phyloP scores from a whole-genome alignment of 2,888 invertebrate species.

The Acanthacorydalis orientalis region DNA sequence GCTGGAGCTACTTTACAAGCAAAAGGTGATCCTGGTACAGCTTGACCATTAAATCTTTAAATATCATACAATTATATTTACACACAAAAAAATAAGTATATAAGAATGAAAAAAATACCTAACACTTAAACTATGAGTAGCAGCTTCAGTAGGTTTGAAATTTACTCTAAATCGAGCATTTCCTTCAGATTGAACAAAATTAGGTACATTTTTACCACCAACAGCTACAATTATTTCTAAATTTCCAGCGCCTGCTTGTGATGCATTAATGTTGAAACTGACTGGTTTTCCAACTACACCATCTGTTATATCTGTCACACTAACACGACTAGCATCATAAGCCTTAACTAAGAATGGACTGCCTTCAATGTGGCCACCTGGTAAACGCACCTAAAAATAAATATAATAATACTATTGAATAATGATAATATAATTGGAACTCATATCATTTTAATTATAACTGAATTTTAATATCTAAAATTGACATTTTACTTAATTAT shows the following conservation, averaged over 20 bases:
- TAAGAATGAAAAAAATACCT: slow-evolving; percentile 26
- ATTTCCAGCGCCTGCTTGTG: slow-evolving; percentile 79
- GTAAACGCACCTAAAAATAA: slow-evolving; percentile 26
- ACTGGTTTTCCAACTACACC: slow-evolving; percentile 85
- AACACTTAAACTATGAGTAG: slow-evolving; percentile 80
- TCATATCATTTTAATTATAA: background rate
- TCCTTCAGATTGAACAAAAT: slow-evolving; percentile 94
- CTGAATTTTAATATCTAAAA: background rate
- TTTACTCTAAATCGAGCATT: slow-evolving; percentile 89
- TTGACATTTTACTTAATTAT: background rate
- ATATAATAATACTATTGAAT: background rate
- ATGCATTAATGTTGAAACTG: slow-evolving; percentile 80
- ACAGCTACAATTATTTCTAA: slow-evolving; percentile 95
- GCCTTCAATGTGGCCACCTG: slow-evolving; percentile 75
- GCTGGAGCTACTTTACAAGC: slow-evolving; percentile 59
- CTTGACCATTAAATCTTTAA: slow-evolving; percentile 49
- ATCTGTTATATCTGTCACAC: slow-evolving; percentile 81
- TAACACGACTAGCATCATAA: slow-evolving; percentile 89
- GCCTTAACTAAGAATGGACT: slow-evolving; percentile 93
- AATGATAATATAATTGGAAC: background rate
- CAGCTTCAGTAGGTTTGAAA: slow-evolving; percentile 90
- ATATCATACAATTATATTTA: background rate
- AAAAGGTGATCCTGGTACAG: slow-evolving; percentile 85
- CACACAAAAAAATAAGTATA: background rate
- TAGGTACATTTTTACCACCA: slow-evolving; percentile 90